phyloP scores from a whole-genome alignment of 2,113 vertebrate species.

The Hemiprocne comata region DNA sequence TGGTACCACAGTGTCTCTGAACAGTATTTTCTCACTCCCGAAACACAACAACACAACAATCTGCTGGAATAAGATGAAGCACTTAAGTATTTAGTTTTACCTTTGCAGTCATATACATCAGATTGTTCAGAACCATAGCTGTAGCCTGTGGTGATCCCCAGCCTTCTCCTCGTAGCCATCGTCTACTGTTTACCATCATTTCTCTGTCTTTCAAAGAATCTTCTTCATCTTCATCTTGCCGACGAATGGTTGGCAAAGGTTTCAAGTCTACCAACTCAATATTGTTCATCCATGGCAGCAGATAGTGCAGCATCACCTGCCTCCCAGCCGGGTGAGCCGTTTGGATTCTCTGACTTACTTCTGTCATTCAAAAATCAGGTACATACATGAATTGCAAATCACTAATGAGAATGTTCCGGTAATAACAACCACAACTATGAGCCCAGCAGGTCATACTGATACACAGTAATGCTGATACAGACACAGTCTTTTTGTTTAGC shows the following conservation, averaged over 20 bases:
- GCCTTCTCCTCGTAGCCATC: slow-evolving; percentile 94
- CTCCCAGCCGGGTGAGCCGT: slow-evolving; percentile 94
- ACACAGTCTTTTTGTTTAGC: not conserved
- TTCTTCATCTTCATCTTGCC: slow-evolving; percentile 89
- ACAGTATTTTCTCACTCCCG: not conserved
- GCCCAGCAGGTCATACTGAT: not conserved
- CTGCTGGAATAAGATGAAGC: not conserved
- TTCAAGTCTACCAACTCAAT: slow-evolving; percentile 95
- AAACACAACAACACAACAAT: not conserved
- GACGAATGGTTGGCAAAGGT: slow-evolving; percentile 80
- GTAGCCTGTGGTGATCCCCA: slow-evolving; percentile 98
- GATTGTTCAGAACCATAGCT: slow-evolving; percentile 97
- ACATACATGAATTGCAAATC: not conserved
- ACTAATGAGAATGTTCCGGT: not conserved
- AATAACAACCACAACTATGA: not conserved
- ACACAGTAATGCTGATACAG: not conserved
- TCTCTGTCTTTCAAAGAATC: slow-evolving; percentile 87
- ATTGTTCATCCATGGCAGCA: slow-evolving; percentile 99
- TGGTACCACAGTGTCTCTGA: not conserved
- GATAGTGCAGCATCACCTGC: slow-evolving; percentile 97
- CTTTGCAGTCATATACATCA: slow-evolving; percentile 99
- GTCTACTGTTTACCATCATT: slow-evolving; percentile 94
- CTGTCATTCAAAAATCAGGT: slow-evolving; percentile 69
- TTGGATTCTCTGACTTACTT: slow-evolving; percentile 98
- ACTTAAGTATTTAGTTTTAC: slow-evolving; percentile 64